These are phyloP conservation scores for Notarius quadriscutis DNA, from an alignment of 2,113 vertebrate genomes.

Conservation along the genomic window DNA sequence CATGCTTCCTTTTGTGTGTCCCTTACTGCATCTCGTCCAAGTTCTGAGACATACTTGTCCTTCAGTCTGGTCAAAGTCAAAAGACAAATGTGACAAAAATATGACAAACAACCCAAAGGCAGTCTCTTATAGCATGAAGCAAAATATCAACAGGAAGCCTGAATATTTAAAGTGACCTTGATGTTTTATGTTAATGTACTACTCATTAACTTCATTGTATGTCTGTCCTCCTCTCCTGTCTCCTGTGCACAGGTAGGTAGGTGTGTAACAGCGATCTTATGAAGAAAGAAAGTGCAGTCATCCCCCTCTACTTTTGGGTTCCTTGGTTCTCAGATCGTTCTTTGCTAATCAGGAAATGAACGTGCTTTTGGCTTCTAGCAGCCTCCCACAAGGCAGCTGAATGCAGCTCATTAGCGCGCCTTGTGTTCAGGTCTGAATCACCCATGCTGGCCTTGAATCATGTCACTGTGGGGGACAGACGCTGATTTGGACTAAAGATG, in stretches of 20 bases:
- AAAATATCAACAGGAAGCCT: background rate
- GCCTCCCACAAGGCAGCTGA: conserved; percentile 25
- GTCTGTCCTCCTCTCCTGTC: background rate
- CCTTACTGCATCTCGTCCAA: background rate
- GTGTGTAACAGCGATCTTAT: background rate
- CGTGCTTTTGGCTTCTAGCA: background rate
- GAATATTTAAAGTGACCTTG: background rate
- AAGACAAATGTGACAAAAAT: background rate
- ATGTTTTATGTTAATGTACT: conserved; percentile 3
- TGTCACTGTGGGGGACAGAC: background rate
- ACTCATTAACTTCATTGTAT: background rate
- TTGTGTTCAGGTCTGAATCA: conserved; percentile 2
- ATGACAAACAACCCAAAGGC: background rate
- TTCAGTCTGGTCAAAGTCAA: background rate
- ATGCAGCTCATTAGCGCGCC: conserved; percentile 4
- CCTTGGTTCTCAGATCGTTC: conserved; percentile 33
- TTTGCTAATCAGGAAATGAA: conserved; percentile 37
- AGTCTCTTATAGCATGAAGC: background rate
- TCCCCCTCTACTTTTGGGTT: background rate
- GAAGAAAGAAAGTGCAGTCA: background rate
- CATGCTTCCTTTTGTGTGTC: background rate
- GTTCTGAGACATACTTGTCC: background rate
- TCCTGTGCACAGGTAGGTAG: background rate
- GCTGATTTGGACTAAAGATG: background rate
- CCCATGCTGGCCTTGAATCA: conserved; percentile 5